Evolutionary conservation across 1,140 invertebrate species (phyloP).

Genomic region (Archegozetes longisetosus): DNA sequence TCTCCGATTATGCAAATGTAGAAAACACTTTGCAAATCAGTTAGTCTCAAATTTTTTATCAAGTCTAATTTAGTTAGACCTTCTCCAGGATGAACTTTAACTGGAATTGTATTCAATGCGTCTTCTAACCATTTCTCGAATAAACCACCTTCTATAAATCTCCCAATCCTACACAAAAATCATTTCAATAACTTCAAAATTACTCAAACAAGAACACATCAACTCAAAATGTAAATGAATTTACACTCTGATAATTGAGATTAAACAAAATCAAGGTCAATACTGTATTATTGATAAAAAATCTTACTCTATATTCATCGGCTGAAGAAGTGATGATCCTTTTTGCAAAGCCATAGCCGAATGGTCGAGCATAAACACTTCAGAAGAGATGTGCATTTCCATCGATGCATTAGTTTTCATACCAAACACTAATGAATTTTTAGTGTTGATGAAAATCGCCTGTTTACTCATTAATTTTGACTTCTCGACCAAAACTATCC

Average conservation of each 20-base stretch:
- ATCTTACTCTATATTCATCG: neutral
- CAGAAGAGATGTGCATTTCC: conserved; percentile 2
- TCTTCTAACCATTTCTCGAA: neutral
- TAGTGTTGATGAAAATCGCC: neutral
- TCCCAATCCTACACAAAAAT: no score
- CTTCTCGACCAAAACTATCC: neutral
- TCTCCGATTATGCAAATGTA: neutral
- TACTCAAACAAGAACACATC: neutral
- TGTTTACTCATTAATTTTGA: neutral
- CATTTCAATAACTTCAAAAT: neutral
- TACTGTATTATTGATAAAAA: no score
- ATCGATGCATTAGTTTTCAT: neutral
- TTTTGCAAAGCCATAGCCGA: neutral
- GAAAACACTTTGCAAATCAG: neutral
- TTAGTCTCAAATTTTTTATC: neutral
- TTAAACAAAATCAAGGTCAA: neutral
- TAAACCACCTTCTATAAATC: neutral
- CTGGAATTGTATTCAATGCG: neutral
- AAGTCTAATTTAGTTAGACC: neutral
- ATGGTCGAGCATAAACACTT: neutral
- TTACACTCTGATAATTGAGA: neutral
- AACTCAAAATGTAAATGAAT: neutral
- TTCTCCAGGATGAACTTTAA: neutral
- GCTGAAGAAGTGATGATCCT: neutral
- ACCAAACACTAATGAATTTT: neutral